Conservation (phyloP, 2,797 vertebrate genomes). For the Aplochiton taeniatus region DNA sequence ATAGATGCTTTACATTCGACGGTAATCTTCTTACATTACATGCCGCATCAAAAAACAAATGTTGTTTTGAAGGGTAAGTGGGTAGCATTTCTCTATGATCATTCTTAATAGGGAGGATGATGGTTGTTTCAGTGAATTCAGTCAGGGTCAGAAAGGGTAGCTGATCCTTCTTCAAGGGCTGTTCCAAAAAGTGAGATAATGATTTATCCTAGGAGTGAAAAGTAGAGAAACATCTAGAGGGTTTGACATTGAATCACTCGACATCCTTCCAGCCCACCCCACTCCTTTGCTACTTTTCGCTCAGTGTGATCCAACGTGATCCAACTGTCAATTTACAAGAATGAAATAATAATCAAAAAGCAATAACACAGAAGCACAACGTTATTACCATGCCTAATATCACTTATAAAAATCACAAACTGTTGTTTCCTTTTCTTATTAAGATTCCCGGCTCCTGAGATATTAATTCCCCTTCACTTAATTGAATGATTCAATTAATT, state of each 20-base stretch:
- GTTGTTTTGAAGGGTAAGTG: conserved; percentile 52
- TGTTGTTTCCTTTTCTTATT: conserved; percentile 37
- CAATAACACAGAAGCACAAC: too few species aligned
- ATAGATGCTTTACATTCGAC: conserved; percentile 74
- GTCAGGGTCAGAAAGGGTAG: conserved; percentile 30
- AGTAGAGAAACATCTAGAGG: conserved; percentile 4
- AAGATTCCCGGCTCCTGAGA: conserved; percentile 34
- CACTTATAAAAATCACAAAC: conserved; percentile 20
- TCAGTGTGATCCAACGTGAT: too few species aligned
- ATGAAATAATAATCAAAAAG: too few species aligned
- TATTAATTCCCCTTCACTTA: conserved; percentile 46
- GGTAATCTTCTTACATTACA: conserved; percentile 71
- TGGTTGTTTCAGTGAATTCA: conserved; percentile 44
- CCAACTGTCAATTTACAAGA: too few species aligned
- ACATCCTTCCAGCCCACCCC: too few species aligned
- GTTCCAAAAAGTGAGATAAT: conserved; percentile 31
- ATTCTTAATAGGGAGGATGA: conserved; percentile 38
- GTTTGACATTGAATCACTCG: conserved; percentile 12
- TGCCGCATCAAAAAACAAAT: conserved; percentile 62
- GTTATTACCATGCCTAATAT: too few species aligned
- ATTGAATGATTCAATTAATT: conserved; percentile 59
- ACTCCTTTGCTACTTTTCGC: too few species aligned
- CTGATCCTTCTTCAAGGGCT: conserved; percentile 21
- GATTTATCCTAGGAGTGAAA: conserved; percentile 31
- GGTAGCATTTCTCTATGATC: conserved; percentile 53